Evolutionary conservation across 2,797 vertebrate genomes (phyloP), one percentile per base, ranked within the genome.

Genomic region (Alosa sapidissima): DNA sequence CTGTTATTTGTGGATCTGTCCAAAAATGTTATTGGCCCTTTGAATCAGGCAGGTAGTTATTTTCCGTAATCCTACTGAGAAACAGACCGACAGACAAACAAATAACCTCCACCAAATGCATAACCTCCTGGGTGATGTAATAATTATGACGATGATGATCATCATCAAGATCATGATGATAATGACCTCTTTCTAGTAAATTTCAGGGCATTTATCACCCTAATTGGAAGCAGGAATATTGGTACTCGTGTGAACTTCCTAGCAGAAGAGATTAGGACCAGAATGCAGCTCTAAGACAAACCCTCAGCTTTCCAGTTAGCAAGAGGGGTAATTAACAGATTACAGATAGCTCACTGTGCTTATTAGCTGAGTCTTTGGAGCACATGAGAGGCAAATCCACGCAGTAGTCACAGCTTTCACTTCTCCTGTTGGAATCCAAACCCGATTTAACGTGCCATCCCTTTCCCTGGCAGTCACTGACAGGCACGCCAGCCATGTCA

Each of bases 251-350:
- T 78, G 72, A 45, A 78, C 36, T 78, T 33, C 45, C 16, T 41
- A 72, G 28, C 24, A 72, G 33, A 45, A 36, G 33, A 45, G 36
- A 78, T 78, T 78, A 47, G 5, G 72, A 78, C 72, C 36, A 45
- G 72, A 83, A 84, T 81, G 82, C 88, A 83, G 83, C 89, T 82
- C 86, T 89, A 89, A 90, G 87, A 89, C 16, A 1, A 78, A 81
- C 86, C 82, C 87, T 89, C 88, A 88, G 88, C 89, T 82, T 72
- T 68, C 85, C 51, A 49, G 47, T 48, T 48, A 90, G 41, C 1
- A 86, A 86, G 91, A 86, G 89, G 83, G 87, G 83, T 88, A 92
- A 92, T 93, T 92, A 93, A 88, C 83, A 60, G 65, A 85, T 87
- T 89, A 90, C 88, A 89, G 78, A 82, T 82, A 78, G 72, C 72